Evolutionary conservation across 2,113 vertebrate genomes (phyloP).

Genomic region (Argyrosomus japonicus): DNA sequence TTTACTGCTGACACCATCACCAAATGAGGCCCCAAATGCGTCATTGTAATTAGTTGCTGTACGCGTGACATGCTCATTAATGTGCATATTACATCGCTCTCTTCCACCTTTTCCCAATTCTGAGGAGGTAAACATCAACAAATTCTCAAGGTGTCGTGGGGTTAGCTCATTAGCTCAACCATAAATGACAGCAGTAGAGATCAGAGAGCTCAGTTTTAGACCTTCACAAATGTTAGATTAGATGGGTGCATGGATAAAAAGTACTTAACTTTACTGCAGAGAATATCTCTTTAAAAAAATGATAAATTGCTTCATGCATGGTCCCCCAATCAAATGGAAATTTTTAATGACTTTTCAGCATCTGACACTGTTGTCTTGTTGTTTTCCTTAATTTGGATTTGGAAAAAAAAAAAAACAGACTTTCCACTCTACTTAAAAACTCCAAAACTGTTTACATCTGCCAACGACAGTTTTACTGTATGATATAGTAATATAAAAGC

Average conservation of each 20-base stretch:
- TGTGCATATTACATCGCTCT: slow-evolving; percentile 41
- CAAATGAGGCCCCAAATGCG: slow-evolving; percentile 55
- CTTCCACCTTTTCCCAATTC: slow-evolving; percentile 35
- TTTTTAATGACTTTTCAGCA: background rate
- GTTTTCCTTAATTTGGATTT: slow-evolving; percentile 10
- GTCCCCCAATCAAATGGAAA: background rate
- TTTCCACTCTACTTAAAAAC: slow-evolving; percentile 2
- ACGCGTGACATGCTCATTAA: slow-evolving; percentile 67
- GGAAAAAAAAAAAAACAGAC: background rate
- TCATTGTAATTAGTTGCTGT: slow-evolving; percentile 70
- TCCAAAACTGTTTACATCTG: background rate
- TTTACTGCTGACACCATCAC: slow-evolving; percentile 49
- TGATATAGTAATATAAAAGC: background rate
- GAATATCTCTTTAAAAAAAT: background rate
- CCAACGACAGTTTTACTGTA: background rate
- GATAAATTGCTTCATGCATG: background rate
- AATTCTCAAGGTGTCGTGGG: slow-evolving; percentile 42
- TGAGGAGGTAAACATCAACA: slow-evolving; percentile 67
- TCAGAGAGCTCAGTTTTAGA: slow-evolving; percentile 37
- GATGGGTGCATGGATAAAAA: background rate
- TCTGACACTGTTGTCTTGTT: background rate
- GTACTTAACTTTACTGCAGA: background rate
- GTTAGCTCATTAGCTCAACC: slow-evolving; percentile 67
- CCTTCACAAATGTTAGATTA: background rate
- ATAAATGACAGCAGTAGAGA: slow-evolving; percentile 50